These are phyloP conservation scores for Leptoteleia sp. DNA, from an alignment of 1,140 invertebrate species.

Conservation along the genomic window DNA sequence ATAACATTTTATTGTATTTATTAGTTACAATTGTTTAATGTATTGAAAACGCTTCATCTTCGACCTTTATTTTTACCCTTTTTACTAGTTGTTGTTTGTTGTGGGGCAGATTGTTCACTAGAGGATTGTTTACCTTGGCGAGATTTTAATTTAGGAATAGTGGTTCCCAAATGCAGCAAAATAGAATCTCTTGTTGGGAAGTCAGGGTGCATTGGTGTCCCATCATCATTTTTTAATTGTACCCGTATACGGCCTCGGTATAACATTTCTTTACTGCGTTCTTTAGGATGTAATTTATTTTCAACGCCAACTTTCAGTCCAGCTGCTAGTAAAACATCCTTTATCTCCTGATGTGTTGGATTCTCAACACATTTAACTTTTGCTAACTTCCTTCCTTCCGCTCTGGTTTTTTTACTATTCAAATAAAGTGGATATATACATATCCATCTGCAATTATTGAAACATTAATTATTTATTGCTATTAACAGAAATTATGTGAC, in stretches of 20 bases:
- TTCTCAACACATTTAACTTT: conserved; percentile 95
- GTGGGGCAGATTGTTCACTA: conserved; percentile 74
- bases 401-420: conserved; percentile 95
- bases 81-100: conserved; percentile 72
- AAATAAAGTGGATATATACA: conserved; percentile 98
- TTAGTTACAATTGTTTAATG: too few relatives aligned
- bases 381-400: conserved; percentile 91
- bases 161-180: conserved; percentile 90
- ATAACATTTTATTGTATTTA: too few relatives aligned
- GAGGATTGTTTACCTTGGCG: conserved; percentile 82
- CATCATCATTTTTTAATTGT: conserved; percentile 96
- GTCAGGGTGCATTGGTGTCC: conserved; percentile 86
- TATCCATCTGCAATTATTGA: conserved; percentile 88
- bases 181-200: too few relatives aligned
- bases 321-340: conserved; percentile 91
- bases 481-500: conserved; percentile 21
- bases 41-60: too few relatives aligned
- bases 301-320: conserved; percentile 94
- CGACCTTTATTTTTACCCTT: conserved; percentile 80
- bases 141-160: conserved; percentile 96
- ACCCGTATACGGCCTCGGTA: conserved; percentile 94
- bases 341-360: conserved; percentile 95
- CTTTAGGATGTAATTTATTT: conserved; percentile 96
- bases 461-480: conserved; percentile 4
- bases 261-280: conserved; percentile 92